phyloP scores from a whole-genome alignment of 2,797 vertebrate genomes.

The Anguilla anguilla region DNA sequence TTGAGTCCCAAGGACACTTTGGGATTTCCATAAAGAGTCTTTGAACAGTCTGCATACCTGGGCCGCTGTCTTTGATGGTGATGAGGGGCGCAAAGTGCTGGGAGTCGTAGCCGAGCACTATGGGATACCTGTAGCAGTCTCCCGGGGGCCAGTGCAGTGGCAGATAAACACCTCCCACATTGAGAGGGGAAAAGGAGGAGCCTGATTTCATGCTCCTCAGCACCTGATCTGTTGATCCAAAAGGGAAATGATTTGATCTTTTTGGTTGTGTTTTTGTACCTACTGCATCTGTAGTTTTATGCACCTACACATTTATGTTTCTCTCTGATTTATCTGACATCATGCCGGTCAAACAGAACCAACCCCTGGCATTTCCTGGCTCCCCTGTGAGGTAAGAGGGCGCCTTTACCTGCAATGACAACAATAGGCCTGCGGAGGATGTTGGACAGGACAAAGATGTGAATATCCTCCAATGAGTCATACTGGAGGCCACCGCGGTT shows the following conservation, averaged over 20 bases:
- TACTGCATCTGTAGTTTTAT: neutral
- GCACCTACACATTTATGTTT: neutral
- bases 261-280: neutral
- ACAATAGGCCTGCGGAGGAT: constrained; percentile 93
- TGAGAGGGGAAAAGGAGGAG: constrained; percentile 93
- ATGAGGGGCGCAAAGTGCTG: constrained; percentile 98
- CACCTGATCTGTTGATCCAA: constrained; percentile 84
- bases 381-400: neutral
- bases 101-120: constrained; percentile 94
- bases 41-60: constrained; percentile 75
- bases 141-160: constrained; percentile 91
- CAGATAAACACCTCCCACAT: constrained; percentile 92
- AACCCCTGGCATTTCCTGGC: neutral
- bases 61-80: constrained; percentile 92
- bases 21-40: neutral
- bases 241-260: neutral
- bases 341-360: neutral
- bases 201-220: constrained; percentile 95
- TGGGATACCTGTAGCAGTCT: constrained; percentile 94
- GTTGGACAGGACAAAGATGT: constrained; percentile 96
- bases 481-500: constrained; percentile 87
- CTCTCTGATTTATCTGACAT: too few relatives aligned
- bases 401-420: constrained; percentile 85
- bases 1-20: neutral
- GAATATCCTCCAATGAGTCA: constrained; percentile 95